phyloP scores from a whole-genome alignment of 2,797 vertebrate species.

The Limnodromus scolopaceus region DNA sequence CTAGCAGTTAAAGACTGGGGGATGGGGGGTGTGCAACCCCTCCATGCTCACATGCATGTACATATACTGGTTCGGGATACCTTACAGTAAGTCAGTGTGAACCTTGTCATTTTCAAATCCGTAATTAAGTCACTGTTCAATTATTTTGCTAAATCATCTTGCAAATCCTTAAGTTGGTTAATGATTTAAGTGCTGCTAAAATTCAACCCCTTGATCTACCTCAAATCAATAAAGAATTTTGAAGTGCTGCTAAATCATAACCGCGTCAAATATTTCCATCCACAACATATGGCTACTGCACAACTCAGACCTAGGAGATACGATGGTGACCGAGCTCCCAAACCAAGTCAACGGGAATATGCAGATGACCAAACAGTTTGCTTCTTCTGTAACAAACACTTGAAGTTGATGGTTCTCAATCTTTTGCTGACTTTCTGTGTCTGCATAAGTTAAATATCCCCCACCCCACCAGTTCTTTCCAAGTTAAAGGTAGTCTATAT shows the following conservation, averaged over 20 bases:
- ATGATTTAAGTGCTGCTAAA: not conserved
- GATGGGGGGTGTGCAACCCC: not conserved
- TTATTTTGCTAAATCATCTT: not conserved
- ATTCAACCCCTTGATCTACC: not conserved
- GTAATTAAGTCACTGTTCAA: not conserved
- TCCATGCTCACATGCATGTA: not conserved
- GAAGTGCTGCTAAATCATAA: not conserved
- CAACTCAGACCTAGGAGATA: not conserved
- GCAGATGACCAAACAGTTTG: not conserved
- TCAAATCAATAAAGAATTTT: not conserved
- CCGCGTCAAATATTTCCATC: not conserved
- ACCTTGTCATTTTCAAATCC: not conserved
- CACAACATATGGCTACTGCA: not conserved
- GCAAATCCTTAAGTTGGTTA: not conserved
- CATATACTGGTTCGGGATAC: not conserved
- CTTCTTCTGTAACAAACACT: rapidly evolving
- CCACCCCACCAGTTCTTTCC: rapidly evolving
- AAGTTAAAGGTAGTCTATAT: not conserved
- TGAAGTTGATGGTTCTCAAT: not conserved
- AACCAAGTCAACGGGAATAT: not conserved
- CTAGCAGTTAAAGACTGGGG: not conserved
- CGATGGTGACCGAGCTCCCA: not conserved
- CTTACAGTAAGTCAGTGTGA: not conserved
- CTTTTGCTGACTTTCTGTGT: not conserved
- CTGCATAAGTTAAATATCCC: not conserved